Conservation (phyloP, 1,140 invertebrate genomes). For the Drosophila rufa region DNA sequence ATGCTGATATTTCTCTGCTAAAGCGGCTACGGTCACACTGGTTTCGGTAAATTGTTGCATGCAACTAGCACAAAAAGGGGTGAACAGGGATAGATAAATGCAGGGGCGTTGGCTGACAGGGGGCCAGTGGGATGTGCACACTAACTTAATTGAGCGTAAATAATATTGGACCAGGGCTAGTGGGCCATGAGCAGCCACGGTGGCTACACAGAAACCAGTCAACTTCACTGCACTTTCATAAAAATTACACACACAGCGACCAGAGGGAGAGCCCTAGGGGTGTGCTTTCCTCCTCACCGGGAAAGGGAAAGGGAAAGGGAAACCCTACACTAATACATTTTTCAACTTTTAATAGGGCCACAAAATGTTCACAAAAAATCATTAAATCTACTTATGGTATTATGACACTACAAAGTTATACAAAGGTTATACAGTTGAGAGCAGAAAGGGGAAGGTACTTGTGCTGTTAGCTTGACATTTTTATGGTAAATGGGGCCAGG, state of each 20-base stretch:
- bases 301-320: background rate
- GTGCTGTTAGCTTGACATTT: background rate
- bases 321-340: conserved; percentile 5
- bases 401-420: background rate
- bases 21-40: conserved; percentile 8
- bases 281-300: background rate
- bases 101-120: background rate
- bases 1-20: background rate
- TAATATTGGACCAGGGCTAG: conserved; percentile 43
- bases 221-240: conserved; percentile 44
- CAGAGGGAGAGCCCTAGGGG: background rate
- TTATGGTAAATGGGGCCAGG: background rate
- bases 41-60: conserved; percentile 50
- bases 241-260: conserved; percentile 8
- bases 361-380: background rate
- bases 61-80: conserved; percentile 10
- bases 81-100: background rate
- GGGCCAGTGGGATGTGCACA: conserved; percentile 15
- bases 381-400: background rate
- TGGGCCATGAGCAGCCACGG: conserved; percentile 20
- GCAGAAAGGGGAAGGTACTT: background rate
- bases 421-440: background rate
- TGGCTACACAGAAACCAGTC: conserved; percentile 18
- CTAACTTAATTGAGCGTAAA: conserved; percentile 68
- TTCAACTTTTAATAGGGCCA: conserved; percentile 3